Base-by-base conservation (phyloP, 2,888 invertebrate species). In the Tethea ocularis region DNA sequence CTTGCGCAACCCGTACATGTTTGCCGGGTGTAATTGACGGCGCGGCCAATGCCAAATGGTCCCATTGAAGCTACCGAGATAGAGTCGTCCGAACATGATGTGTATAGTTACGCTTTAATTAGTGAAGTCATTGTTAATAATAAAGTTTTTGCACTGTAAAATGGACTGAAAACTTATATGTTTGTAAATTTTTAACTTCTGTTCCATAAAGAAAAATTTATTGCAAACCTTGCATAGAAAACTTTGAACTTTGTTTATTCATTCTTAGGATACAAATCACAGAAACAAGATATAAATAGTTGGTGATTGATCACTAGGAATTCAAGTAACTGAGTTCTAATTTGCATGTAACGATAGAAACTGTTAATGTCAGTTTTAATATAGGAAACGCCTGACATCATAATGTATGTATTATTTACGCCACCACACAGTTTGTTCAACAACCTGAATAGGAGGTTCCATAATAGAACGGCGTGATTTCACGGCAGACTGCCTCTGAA, bases 401-500 rank as follows among this genome's bases (percentile, higher is more conserved):
- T 10, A 10, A 46, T 46, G 46, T 46, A 46, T 68, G 46, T 20
- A 46, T 68, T 73, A 74, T 71, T 64, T 66, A 68, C 68, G 60
- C 62, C 57, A 57, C 60, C 7, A 46, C 46, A 67, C 61, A 60
- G 26, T 63, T 13, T 59, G 56, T 63, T 59, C 62, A 66, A 62
- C 61, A 67, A 60, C 60, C 56, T n/a, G 57, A 68, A 72, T 66
- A 69, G 67, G 66, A 69, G 68, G 72, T 73, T 67, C 68, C 68
- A 68, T 71, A 69, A 68, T 65, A 8, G 52, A 46, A 64, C 62
- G 68, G 65, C 70, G 74, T 72, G 77, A 82, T 85, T 86, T 82
- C 77, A 84, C 83, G 81, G 77, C 69, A 72, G 69, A 73, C 69
- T 77, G 78, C 74, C 69, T 74, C 77, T 80, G 78, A 80, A 84